Evolutionary conservation across 2,888 invertebrate genomes (phyloP).

Genomic region (Troglohyphantes excavatus): DNA sequence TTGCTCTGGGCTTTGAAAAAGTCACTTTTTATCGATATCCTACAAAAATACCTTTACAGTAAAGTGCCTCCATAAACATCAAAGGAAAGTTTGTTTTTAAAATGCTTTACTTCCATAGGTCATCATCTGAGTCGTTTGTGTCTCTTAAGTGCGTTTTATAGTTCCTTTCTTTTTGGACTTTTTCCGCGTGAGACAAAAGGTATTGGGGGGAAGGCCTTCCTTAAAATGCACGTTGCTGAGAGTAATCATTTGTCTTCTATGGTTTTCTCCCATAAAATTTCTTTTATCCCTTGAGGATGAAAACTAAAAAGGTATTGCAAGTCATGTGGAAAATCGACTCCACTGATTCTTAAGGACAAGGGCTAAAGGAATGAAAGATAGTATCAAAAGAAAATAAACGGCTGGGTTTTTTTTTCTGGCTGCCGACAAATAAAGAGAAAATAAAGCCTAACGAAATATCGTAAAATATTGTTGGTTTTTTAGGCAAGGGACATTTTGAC

Average conservation of each 20-base stretch:
- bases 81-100: constrained; percentile 71
- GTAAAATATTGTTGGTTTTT: constrained; percentile 38
- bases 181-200: constrained; percentile 62
- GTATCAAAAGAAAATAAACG: constrained; percentile 25
- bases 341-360: constrained; percentile 54
- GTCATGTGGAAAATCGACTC: constrained; percentile 75
- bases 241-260: constrained; percentile 74
- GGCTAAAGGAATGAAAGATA: constrained; percentile 63
- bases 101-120: constrained; percentile 63
- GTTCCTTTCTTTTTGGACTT: constrained; percentile 30
- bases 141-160: constrained; percentile 72
- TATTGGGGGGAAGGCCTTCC: constrained; percentile 54
- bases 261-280: constrained; percentile 64
- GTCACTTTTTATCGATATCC: constrained; percentile 53
- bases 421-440: constrained; percentile 7
- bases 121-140: constrained; percentile 66
- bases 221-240: constrained; percentile 62
- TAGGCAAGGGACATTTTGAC: constrained; percentile 22
- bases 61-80: constrained; percentile 72
- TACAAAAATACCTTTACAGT: constrained; percentile 67
- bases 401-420: not conserved
- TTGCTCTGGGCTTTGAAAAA: constrained; percentile 45
- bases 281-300: constrained; percentile 55
- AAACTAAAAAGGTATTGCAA: constrained; percentile 59
- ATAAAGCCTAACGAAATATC: constrained; percentile 38